Conservation (phyloP, 2,113 vertebrate species). For the Pseudopodoces humilis region DNA sequence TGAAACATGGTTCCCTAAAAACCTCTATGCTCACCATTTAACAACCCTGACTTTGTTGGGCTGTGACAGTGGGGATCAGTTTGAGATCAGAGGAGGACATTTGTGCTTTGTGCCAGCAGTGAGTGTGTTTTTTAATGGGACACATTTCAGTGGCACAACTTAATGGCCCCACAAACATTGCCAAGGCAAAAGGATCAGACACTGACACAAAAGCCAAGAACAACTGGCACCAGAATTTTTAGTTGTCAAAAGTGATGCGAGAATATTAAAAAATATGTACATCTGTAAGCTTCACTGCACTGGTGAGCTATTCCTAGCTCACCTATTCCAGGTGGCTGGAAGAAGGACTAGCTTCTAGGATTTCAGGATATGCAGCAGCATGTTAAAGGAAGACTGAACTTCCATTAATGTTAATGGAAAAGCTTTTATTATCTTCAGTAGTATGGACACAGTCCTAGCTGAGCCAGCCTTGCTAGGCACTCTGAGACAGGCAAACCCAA, state of each 20-base stretch:
- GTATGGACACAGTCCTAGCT: neutral
- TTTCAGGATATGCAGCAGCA: neutral
- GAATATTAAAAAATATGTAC: neutral
- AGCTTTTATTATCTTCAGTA: neutral
- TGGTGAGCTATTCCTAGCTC: neutral
- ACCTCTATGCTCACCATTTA: neutral
- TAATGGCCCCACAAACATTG: neutral
- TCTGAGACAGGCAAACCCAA: neutral
- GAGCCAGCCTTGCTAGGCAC: neutral
- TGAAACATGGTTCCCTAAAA: neutral
- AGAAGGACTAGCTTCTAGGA: neutral
- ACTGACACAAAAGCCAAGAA: neutral
- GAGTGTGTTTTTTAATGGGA: neutral
- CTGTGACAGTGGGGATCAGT: neutral
- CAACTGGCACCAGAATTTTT: neutral
- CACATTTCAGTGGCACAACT: neutral
- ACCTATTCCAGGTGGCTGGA: neutral
- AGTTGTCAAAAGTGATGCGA: neutral
- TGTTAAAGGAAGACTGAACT: neutral
- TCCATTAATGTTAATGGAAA: neutral
- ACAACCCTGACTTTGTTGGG: neutral
- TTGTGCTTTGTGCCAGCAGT: neutral
- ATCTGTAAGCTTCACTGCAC: neutral
- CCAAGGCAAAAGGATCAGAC: neutral
- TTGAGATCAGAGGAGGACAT: neutral